Conservation (phyloP, 2,888 invertebrate genomes). For the Heterodera filipjevi region DNA sequence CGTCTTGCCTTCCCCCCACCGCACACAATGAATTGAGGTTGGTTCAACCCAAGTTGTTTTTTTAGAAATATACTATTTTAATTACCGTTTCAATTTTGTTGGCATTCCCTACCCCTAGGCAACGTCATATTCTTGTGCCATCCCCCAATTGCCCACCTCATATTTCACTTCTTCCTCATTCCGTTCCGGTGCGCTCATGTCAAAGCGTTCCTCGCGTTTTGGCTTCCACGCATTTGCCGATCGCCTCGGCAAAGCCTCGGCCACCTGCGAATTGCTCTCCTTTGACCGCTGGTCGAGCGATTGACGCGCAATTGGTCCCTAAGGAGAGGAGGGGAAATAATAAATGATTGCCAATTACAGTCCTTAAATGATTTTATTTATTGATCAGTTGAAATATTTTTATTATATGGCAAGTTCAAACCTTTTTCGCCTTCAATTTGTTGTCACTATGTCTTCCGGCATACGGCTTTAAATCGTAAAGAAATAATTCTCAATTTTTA, state of each 20-base stretch:
- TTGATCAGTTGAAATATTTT: too few species aligned
- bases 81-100: too few species aligned
- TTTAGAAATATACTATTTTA: too few species aligned
- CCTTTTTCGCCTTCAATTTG: conserved; percentile 27
- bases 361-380: too few species aligned
- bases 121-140: too few species aligned
- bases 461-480: too few species aligned
- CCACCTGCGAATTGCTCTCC: background rate
- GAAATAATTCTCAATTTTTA: background rate
- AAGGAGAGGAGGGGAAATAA: background rate
- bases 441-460: conserved; percentile 22
- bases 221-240: conserved; percentile 37
- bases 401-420: background rate
- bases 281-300: conserved; percentile 21
- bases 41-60: too few species aligned
- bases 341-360: background rate
- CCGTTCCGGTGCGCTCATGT: conserved; percentile 16
- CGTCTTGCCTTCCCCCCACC: too few species aligned
- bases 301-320: conserved; percentile 17
- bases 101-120: too few species aligned
- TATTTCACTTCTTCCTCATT: conserved; percentile 21
- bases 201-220: conserved; percentile 32
- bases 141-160: conserved; percentile 14
- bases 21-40: too few species aligned
- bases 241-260: conserved; percentile 8